Evolutionary conservation across 2,113 vertebrate genomes (phyloP).

Genomic region (Scopus umbretta): DNA sequence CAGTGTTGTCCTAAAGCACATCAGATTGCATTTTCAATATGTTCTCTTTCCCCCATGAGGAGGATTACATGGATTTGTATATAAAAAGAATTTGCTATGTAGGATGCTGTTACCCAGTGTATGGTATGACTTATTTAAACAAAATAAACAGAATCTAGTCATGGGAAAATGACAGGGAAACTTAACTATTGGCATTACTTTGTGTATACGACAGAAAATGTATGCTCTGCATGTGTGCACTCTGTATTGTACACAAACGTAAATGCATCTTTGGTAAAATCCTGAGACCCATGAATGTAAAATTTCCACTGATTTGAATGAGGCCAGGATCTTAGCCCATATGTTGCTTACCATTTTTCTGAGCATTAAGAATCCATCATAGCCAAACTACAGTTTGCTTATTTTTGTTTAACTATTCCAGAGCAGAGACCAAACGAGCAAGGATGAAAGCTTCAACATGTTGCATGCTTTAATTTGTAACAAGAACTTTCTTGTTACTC

Average conservation of each 20-base stretch:
- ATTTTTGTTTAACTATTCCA: slow-evolving; percentile 63
- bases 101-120: neutral
- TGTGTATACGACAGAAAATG: neutral
- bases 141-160: neutral
- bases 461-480: slow-evolving; percentile 79
- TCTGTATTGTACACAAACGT: neutral
- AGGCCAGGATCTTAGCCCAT: neutral
- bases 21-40: neutral
- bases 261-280: neutral
- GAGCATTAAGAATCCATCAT: slow-evolving; percentile 25
- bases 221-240: neutral
- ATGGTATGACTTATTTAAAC: neutral
- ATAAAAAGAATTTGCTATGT: neutral
- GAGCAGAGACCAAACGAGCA: slow-evolving; percentile 69
- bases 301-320: neutral
- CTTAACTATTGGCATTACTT: neutral
- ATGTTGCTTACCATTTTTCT: slow-evolving; percentile 26
- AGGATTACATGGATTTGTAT: neutral
- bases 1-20: neutral
- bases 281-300: neutral
- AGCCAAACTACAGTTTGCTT: slow-evolving; percentile 33
- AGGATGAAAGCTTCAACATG: slow-evolving; percentile 73
- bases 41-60: neutral
- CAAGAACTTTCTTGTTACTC: slow-evolving; percentile 77
- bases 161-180: neutral